A percentile compares a stretch with the other conserved stretches of the same genome.
Conservation (phyloP, 1,140 invertebrate genomes). For the Dysdera silvatica region DNA sequence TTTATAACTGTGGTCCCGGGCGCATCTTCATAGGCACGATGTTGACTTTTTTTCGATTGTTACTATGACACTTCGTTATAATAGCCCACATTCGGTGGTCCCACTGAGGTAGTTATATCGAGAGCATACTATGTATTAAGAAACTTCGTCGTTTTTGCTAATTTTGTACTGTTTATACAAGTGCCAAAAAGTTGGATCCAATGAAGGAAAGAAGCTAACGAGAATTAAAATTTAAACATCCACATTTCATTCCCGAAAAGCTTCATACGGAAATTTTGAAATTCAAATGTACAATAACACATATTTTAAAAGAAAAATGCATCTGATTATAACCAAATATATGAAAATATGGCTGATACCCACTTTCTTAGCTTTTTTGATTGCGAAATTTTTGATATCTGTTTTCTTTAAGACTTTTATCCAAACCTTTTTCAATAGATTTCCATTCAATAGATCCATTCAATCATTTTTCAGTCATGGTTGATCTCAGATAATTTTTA, state of each 20-base stretch:
- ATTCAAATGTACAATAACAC: neutral
- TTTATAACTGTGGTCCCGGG: too few relatives aligned
- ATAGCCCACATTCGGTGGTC: too few relatives aligned
- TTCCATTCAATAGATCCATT: too few relatives aligned
- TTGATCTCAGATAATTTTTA: too few relatives aligned
- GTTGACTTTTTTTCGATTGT: neutral
- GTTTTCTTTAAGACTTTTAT: too few relatives aligned
- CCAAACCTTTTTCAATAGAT: too few relatives aligned
- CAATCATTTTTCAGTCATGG: too few relatives aligned
- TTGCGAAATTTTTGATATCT: too few relatives aligned
- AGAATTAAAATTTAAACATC: neutral
- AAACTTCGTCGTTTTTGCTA: neutral
- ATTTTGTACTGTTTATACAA: neutral
- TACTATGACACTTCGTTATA: neutral
- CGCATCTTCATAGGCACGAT: neutral
- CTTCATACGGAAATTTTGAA: too few relatives aligned
- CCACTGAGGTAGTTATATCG: too few relatives aligned
- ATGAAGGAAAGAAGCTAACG: neutral
- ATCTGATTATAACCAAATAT: neutral
- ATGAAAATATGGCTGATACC: too few relatives aligned
- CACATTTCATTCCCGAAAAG: neutral
- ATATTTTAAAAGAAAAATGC: neutral
- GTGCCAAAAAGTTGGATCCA: neutral
- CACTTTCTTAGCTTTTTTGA: too few relatives aligned
- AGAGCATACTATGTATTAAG: neutral